Evolutionary conservation across 2,888 invertebrate genomes (phyloP).

Genomic region (Drosophila paramelanica): DNA sequence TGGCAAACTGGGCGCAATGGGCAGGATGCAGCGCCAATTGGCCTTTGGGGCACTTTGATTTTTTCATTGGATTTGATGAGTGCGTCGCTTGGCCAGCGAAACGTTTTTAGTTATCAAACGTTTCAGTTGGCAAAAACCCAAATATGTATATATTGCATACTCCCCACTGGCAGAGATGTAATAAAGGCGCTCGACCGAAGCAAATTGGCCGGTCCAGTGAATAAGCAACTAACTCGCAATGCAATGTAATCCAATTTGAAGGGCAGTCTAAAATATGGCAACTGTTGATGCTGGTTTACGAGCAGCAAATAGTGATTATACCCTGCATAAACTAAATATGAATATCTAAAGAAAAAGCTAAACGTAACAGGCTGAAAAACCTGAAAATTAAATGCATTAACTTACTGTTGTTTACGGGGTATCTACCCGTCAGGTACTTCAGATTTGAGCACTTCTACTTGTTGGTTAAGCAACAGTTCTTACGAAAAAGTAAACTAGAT

Average conservation of each 20-base stretch:
- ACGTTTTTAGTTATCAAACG: slow-evolving; percentile 70
- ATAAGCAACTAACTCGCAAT: slow-evolving; percentile 19
- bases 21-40: slow-evolving; percentile 68
- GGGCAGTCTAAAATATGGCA: slow-evolving; percentile 11
- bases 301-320: slow-evolving; percentile 4
- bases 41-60: slow-evolving; percentile 63
- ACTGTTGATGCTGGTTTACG: slow-evolving; percentile 22
- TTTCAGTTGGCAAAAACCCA: slow-evolving; percentile 62
- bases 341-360: not conserved
- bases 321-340: not conserved
- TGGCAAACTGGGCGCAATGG: not conserved
- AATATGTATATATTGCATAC: slow-evolving; percentile 14
- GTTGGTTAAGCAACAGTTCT: not conserved
- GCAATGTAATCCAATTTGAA: slow-evolving; percentile 35
- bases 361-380: too few relatives aligned
- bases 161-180: slow-evolving; percentile 24
- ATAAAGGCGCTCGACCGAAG: slow-evolving; percentile 61
- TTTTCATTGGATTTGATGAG: slow-evolving; percentile 78
- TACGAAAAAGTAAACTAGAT: not conserved
- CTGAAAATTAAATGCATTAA: not conserved
- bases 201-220: slow-evolving; percentile 46
- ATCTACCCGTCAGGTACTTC: not conserved
- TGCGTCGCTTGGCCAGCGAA: slow-evolving; percentile 30
- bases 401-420: not conserved
- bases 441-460: not conserved